A percentile compares a stretch with the other conserved stretches of the same genome.
Evolutionary conservation across 2,797 vertebrate genomes (phyloP).

Genomic region (Lepilemur septentrionalis): DNA sequence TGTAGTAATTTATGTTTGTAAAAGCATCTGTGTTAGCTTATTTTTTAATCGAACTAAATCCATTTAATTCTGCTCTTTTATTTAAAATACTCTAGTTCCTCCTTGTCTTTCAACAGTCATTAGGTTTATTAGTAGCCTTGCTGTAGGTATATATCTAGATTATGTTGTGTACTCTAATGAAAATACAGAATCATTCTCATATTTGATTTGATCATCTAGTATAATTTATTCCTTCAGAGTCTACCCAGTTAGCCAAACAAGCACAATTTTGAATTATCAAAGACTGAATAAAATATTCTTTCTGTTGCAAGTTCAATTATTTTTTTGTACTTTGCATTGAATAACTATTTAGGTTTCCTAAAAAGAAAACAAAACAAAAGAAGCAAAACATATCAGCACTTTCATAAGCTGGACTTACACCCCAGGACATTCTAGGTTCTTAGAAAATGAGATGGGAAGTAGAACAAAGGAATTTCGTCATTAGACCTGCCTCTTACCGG

Average conservation of each 20-base stretch:
- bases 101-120: background rate
- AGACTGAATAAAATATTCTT: background rate
- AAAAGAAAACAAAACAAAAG: background rate
- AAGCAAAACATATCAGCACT: slow-evolving; percentile 29
- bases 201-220: slow-evolving; percentile 43
- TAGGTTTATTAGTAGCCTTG: background rate
- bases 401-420: background rate
- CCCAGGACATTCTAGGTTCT: background rate
- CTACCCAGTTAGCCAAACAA: slow-evolving; percentile 13
- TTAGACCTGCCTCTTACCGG: background rate
- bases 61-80: slow-evolving; percentile 7
- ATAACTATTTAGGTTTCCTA: background rate
- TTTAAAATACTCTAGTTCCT: background rate
- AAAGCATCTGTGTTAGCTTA: background rate
- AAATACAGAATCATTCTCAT: slow-evolving; percentile 42
- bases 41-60: background rate
- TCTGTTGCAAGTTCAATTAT: background rate
- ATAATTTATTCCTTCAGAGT: background rate
- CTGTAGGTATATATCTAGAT: background rate
- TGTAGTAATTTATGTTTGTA: background rate
- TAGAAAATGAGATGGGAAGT: background rate
- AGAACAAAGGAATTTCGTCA: background rate
- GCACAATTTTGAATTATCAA: background rate
- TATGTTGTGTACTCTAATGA: background rate
- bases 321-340: slow-evolving; percentile 51